These are phyloP conservation scores for Fulica atra DNA, from an alignment of 2,113 vertebrate genomes.

Conservation along the genomic window DNA sequence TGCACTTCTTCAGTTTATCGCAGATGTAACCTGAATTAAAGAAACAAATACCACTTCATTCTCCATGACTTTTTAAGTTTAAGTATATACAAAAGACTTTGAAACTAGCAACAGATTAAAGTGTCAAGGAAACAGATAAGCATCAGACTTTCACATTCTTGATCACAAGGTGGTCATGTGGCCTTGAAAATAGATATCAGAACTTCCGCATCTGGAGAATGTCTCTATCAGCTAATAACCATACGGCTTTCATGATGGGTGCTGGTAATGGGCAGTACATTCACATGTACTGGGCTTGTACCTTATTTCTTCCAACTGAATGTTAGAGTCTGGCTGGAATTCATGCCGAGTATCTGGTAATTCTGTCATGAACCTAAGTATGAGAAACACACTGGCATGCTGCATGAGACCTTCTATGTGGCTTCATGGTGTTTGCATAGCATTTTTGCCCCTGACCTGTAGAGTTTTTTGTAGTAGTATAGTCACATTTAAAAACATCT, in stretches of 20 bases:
- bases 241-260: background rate
- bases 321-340: background rate
- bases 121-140: background rate
- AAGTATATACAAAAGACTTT: background rate
- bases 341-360: background rate
- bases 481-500: background rate
- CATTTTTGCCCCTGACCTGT: background rate
- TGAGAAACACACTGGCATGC: background rate
- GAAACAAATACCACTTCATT: background rate
- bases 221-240: background rate
- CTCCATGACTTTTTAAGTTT: background rate
- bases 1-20: background rate
- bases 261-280: accelerated
- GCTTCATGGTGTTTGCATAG: background rate
- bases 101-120: background rate
- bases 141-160: background rate
- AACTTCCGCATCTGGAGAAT: background rate
- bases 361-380: background rate
- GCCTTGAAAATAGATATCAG: background rate
- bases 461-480: background rate
- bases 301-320: background rate
- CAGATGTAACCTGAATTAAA: background rate
- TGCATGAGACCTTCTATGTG: background rate
- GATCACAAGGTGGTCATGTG: background rate
- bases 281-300: background rate